A percentile compares a stretch with the other conserved stretches of the same genome.
These are phyloP conservation scores for Anthoscopus minutus DNA, from an alignment of 2,113 vertebrate species.

Conservation along the genomic window DNA sequence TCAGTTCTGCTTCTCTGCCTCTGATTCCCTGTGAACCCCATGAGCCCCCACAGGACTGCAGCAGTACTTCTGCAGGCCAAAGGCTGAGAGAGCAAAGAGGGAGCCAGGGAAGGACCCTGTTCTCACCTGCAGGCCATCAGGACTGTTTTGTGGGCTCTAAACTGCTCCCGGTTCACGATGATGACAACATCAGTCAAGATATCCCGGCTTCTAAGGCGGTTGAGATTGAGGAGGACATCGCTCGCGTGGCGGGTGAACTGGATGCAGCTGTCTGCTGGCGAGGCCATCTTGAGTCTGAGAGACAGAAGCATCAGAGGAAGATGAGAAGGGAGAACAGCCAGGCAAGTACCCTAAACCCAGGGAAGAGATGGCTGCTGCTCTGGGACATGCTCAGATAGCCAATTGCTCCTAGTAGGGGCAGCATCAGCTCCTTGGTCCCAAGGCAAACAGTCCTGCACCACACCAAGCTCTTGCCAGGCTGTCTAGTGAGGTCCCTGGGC, in stretches of 20 bases:
- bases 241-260: slow-evolving; percentile 97
- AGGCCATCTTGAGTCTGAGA: slow-evolving; percentile 85
- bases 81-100: neutral
- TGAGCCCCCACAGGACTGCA: fast-evolving
- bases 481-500: neutral
- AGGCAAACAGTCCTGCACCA: neutral
- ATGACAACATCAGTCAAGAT: slow-evolving; percentile 96
- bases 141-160: slow-evolving; percentile 95
- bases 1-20: neutral
- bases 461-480: neutral
- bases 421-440: neutral
- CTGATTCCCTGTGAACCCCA: neutral
- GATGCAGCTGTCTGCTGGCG: slow-evolving; percentile 95
- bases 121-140: slow-evolving; percentile 98
- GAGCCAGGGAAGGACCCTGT: neutral
- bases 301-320: neutral
- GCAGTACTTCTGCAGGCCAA: neutral
- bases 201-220: slow-evolving; percentile 90
- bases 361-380: neutral
- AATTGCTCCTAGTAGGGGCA: neutral
- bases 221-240: slow-evolving; percentile 95
- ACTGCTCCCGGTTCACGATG: slow-evolving; percentile 92
- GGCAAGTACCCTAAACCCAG: neutral
- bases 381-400: neutral
- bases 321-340: neutral